Conservation (phyloP, 2,113 vertebrate genomes). For the Sciurus niger region DNA sequence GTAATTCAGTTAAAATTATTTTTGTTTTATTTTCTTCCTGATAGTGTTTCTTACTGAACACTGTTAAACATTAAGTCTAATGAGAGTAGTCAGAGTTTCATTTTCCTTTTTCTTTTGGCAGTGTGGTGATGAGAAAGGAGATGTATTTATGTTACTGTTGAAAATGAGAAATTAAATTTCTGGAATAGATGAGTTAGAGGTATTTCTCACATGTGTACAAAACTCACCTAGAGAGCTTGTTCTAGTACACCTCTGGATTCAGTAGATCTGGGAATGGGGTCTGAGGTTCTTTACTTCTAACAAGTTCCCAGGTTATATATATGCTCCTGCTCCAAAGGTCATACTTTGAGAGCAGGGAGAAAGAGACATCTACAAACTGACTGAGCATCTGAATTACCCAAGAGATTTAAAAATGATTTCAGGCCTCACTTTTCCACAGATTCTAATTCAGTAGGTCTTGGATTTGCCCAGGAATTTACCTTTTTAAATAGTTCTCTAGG, state of each 20-base stretch:
- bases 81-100: not conserved
- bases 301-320: not conserved
- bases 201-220: not conserved
- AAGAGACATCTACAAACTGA: not conserved
- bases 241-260: not conserved
- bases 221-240: not conserved
- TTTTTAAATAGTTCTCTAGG: not conserved
- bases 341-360: not conserved
- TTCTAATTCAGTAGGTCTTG: not conserved
- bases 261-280: not conserved
- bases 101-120: conserved; percentile 30
- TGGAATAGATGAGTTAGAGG: not conserved
- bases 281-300: not conserved
- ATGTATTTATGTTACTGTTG: not conserved
- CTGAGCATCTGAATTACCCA: not conserved
- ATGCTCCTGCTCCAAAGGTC: not conserved
- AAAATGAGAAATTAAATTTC: conserved; percentile 8
- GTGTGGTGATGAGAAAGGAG: not conserved
- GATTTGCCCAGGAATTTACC: not conserved
- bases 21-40: conserved; percentile 40
- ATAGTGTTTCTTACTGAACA: conserved; percentile 24
- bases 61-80: conserved; percentile 28
- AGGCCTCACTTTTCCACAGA: not conserved
- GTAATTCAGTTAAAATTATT: conserved; percentile 33
- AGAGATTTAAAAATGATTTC: not conserved